Evolutionary conservation across 2,888 invertebrate species (phyloP).

Genomic region (Cantharis flavilabris): DNA sequence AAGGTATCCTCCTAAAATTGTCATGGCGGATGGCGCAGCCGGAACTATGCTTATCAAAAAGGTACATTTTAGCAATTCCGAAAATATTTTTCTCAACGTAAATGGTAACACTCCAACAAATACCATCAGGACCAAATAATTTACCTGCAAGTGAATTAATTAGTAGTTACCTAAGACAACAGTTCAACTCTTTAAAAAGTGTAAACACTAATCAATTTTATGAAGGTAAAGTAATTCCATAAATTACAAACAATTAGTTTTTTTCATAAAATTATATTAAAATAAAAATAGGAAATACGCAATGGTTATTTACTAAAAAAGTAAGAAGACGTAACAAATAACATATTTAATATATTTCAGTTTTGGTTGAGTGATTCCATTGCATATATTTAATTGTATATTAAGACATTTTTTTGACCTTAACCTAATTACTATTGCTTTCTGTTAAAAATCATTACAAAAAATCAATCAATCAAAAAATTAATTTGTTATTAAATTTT

Average conservation of each 20-base stretch:
- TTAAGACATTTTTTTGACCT: neutral
- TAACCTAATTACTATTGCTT: neutral
- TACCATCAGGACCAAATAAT: slow-evolving; percentile 5
- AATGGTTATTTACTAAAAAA: neutral
- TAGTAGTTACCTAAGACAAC: no score
- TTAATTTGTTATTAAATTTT: no score
- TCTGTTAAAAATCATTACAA: neutral
- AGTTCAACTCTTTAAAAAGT: neutral
- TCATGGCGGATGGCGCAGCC: slow-evolving; percentile 57
- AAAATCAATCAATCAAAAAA: neutral
- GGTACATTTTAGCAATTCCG: slow-evolving; percentile 57
- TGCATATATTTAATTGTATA: neutral
- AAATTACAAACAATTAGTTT: neutral
- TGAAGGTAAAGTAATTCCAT: neutral
- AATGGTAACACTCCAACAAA: slow-evolving; percentile 3
- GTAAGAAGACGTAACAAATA: neutral
- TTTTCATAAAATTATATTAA: no score
- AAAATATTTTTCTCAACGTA: slow-evolving; percentile 39
- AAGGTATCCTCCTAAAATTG: slow-evolving; percentile 38
- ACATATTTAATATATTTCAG: neutral
- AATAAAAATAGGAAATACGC: neutral
- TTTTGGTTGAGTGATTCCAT: no score
- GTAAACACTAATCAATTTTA: neutral
- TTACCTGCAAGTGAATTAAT: neutral
- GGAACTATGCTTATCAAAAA: slow-evolving; percentile 60